These are phyloP conservation scores for Nemurella pictetii DNA, from an alignment of 2,888 invertebrate species.

Conservation along the genomic window DNA sequence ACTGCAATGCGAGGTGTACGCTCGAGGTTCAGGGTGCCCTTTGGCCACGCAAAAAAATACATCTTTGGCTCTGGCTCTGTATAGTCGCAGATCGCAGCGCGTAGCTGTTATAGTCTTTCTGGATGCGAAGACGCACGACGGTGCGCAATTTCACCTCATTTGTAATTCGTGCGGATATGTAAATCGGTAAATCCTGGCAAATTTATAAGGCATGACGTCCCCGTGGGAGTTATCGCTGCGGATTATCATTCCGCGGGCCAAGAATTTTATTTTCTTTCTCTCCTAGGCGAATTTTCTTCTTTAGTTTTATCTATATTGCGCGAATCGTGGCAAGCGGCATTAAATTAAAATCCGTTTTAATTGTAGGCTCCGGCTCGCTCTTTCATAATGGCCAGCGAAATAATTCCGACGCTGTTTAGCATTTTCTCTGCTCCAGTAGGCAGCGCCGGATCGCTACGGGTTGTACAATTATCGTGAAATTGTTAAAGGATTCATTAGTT, in stretches of 20 bases:
- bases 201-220: background rate
- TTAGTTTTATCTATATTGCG: background rate
- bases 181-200: background rate
- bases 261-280: background rate
- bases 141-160: background rate
- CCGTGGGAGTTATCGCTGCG: background rate
- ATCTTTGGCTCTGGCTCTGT: background rate
- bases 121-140: background rate
- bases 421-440: background rate
- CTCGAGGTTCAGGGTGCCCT: background rate
- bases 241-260: background rate
- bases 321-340: background rate
- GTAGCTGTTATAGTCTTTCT: background rate
- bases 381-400: background rate
- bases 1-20: background rate
- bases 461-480: background rate
- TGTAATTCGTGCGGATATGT: background rate
- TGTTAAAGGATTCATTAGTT: background rate
- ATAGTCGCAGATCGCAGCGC: too few species aligned
- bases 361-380: background rate
- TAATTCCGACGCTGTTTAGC: background rate
- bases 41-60: background rate
- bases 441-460: background rate
- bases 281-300: background rate
- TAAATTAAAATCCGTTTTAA: background rate